Evolutionary conservation across 2,113 vertebrate species (phyloP).

Genomic region (Falco punctatus): DNA sequence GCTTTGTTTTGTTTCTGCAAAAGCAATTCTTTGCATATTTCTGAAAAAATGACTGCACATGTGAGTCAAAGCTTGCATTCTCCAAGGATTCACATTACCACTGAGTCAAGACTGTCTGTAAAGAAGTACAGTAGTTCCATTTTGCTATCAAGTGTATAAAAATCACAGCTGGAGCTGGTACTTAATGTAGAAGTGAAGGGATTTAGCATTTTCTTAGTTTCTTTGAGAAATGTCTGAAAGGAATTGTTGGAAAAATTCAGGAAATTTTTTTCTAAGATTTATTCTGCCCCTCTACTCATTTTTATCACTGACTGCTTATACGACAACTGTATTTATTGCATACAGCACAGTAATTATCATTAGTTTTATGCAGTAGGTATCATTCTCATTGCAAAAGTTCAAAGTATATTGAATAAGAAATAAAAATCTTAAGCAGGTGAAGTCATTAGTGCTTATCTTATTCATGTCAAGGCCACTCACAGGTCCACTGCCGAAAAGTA

Average conservation of each 20-base stretch:
- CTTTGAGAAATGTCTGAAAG: neutral
- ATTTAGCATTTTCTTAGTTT: conserved; percentile 21
- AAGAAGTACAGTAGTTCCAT: conserved; percentile 6
- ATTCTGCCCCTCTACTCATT: neutral
- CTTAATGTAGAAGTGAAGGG: neutral
- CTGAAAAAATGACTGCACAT: neutral
- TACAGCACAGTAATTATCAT: neutral
- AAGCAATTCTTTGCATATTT: conserved; percentile 4
- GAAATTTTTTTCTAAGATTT: neutral
- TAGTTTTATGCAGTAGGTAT: neutral
- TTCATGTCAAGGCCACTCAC: neutral
- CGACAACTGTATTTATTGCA: neutral
- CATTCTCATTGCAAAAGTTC: neutral
- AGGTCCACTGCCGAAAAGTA: neutral
- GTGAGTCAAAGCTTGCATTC: neutral
- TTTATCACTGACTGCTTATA: neutral
- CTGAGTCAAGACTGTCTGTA: conserved; percentile 6
- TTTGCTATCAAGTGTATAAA: neutral
- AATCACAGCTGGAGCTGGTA: conserved; percentile 32
- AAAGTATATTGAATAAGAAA: neutral
- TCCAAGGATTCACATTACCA: neutral
- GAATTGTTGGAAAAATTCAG: conserved; percentile 6
- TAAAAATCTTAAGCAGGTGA: neutral
- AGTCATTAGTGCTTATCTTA: neutral
- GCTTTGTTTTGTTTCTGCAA: conserved; percentile 15